These are phyloP conservation scores for Conomelus anceps DNA, from an alignment of 2,888 invertebrate genomes.

Conservation along the genomic window DNA sequence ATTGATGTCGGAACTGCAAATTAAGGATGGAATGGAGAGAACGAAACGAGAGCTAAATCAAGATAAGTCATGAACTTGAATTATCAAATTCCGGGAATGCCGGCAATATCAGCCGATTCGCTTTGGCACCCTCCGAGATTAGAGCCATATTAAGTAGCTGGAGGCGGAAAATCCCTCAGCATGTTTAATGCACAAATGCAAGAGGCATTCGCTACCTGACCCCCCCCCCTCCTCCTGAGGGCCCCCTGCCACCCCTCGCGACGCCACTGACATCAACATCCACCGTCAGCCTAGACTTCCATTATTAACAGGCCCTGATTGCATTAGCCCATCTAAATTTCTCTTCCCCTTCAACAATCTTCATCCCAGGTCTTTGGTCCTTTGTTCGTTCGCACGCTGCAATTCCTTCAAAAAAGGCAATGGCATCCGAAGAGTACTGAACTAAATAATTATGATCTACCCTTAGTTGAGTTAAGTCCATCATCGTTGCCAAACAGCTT, in stretches of 20 bases:
- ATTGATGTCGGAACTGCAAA: neutral
- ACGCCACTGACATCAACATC: neutral
- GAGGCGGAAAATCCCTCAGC: neutral
- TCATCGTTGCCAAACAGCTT: neutral
- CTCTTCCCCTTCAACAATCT: neutral
- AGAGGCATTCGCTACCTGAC: neutral
- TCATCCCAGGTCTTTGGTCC: neutral
- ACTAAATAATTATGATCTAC: neutral
- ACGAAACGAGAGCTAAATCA: neutral
- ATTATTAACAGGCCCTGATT: neutral
- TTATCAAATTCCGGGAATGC: constrained; percentile 10
- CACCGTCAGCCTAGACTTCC: neutral
- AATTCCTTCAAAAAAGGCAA: neutral
- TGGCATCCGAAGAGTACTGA: neutral
- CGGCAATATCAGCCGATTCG: constrained; percentile 3
- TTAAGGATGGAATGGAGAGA: neutral
- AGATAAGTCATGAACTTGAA: constrained; percentile 6
- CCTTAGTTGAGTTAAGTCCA: too few relatives aligned
- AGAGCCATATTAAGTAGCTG: neutral
- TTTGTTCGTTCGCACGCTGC: neutral
- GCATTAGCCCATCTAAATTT: neutral
- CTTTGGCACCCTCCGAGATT: neutral
- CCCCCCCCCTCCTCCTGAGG: too few relatives aligned
- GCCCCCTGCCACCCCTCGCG: too few relatives aligned
- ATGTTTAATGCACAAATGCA: constrained; percentile 7